Evolutionary conservation across 2,888 invertebrate genomes (phyloP), one percentile per base, ranked within the genome.

Genomic region (Ochropacha duplaris): DNA sequence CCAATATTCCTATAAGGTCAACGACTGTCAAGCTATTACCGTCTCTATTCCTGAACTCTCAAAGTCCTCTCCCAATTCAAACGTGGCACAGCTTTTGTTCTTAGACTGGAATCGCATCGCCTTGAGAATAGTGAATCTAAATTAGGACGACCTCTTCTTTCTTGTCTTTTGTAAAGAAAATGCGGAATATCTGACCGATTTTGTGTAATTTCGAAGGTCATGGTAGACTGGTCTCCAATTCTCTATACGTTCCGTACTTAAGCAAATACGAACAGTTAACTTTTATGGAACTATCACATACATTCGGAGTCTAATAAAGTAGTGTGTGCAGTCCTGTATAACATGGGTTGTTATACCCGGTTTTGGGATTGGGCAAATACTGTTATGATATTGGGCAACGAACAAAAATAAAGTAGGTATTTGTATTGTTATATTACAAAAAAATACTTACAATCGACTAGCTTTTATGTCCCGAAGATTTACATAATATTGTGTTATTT

Each of bases 241-340:
- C 36, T 36, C 36, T n/a, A 36, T 36, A 56, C 60, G 62, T 69
- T 74, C 71, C 67, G 64, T 84, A 78, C 83, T 88, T 86, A 87
- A 82, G 84, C 79, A 87, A 87, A 88, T 87, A 84, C 84, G 79
- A 76, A 80, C 77, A 79, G 84, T 88, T 86, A 86, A 86, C 82
- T 88, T 90, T 89, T 88, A 90, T 88, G 76, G 74, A 77, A 85
- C 87, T 85, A 81, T 87, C 83, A 83, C 85, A 86, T 84, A 83
- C 79, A 86, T 87, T 83, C 73, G 70, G 72, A 36, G 9, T 75
- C 71, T 80, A 84, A 86, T 87, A 88, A 84, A 87, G 79, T 85
- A 77, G 81, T 87, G 83, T 83, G 78, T 78, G 68, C 76, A 75
- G 71, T 73, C 78, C 68, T 68, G 59, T 62, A 57, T 54, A n/a